Base-by-base conservation (phyloP, 2,888 invertebrate species). In the Archaeoteleia sp. region DNA sequence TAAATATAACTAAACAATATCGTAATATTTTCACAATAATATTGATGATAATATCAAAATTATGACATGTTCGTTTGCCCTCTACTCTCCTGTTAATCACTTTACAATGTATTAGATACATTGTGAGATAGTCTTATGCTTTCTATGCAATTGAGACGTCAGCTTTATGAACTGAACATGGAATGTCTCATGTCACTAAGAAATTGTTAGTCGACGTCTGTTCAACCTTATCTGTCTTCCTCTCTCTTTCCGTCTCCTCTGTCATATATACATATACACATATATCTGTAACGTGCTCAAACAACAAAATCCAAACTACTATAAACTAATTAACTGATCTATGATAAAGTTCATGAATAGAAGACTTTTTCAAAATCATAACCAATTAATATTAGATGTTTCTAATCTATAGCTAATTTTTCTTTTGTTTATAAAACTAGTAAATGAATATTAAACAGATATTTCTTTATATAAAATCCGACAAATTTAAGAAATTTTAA, bases 271-370 rank as follows among this genome's bases (percentile, higher is more conserved):
- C 35, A 20, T 48, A 45, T 61, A 20, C 35, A 17, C 35, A 10
- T 27, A 20, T 20, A 43, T 42, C 32, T 40, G 9, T 58, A 43
- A 34, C 35, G 29, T 34, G 10, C 45, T 4, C 43, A 10, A 45
- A 10, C 29, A n/a, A n/a, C n/a, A n/a, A 14, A 12, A 4, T 3
- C 43, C 25, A 8, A 48, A 23, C 12, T 32, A 39, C 12, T 15
- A 17, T 20, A 53, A 61, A 46, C 53, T 61, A 61, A 53, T 53
- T 53, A 61, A 53, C 53, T 53, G 53, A 53, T 46, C 27, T 30
- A 45, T 53, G 46, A 53, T 39, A 40, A 53, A 61, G 53, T 46
- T 53, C 46, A 51, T 35, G 42, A 42, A 25, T 46, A n/a, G n/a
- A n/a, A n/a, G n/a, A n/a, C 20, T 58, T 23, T 23, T 7, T 23